Percentiles rank a stretch among this genome's conserved stretches.
These are phyloP conservation scores for Barbus barbus DNA, from an alignment of 2,113 vertebrate genomes.

Conservation along the genomic window DNA sequence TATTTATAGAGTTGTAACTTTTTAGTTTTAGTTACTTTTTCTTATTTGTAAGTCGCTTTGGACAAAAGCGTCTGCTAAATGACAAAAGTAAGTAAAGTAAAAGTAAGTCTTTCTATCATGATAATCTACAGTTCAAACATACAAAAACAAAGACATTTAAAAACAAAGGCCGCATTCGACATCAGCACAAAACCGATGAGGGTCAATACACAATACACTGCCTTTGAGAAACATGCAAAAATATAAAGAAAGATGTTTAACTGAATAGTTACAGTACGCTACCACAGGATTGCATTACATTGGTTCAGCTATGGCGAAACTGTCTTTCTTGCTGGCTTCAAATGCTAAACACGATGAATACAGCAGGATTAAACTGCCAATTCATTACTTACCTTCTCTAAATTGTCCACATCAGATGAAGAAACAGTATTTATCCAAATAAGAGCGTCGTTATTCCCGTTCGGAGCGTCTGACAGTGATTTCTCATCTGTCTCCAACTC, in stretches of 20 bases:
- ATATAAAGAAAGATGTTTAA: background rate
- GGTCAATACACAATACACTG: background rate
- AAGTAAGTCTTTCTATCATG: background rate
- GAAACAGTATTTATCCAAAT: background rate
- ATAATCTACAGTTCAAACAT: background rate
- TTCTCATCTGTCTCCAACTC: conserved; percentile 46
- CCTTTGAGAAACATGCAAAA: background rate
- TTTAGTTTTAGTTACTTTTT: no score
- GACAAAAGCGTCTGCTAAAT: no score
- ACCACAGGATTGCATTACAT: background rate
- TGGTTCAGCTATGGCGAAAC: conserved; percentile 27
- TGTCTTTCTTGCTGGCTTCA: background rate
- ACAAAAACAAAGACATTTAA: conserved; percentile 17
- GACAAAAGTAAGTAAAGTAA: no score
- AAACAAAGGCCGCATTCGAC: background rate
- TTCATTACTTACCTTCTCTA: background rate
- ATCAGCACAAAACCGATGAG: background rate
- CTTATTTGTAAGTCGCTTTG: no score
- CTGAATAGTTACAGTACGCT: background rate
- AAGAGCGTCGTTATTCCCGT: conserved; percentile 8
- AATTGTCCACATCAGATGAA: conserved; percentile 8
- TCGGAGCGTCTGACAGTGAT: conserved; percentile 22
- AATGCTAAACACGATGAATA: background rate
- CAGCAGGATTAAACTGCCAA: background rate
- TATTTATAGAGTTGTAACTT: no score